Percentiles rank a stretch among this genome's conserved stretches.
phyloP scores from a whole-genome alignment of 2,888 invertebrate genomes.

The Campopleginae sp. region DNA sequence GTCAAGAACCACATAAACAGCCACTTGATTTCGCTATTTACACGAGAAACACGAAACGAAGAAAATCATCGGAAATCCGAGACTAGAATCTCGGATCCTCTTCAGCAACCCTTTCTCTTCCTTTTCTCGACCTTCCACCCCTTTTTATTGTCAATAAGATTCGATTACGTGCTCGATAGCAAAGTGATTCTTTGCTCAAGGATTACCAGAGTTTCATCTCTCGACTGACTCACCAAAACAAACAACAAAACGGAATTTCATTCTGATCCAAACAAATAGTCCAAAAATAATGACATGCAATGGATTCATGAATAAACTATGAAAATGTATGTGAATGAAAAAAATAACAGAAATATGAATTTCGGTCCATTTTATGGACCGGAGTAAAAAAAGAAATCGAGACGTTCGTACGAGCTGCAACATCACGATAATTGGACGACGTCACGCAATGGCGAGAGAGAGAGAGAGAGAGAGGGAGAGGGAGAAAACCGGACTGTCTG shows the following conservation, averaged over 20 bases:
- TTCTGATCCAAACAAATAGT: slow-evolving; percentile 4
- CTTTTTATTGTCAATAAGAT: slow-evolving; percentile 43
- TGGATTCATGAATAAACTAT: slow-evolving; percentile 21
- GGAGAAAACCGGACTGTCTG: slow-evolving; percentile 42
- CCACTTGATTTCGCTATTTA: slow-evolving; percentile 75
- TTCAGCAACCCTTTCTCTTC: slow-evolving; percentile 26
- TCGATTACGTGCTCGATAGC: slow-evolving; percentile 66
- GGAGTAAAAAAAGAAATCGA: slow-evolving; percentile 62
- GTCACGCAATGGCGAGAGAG: slow-evolving; percentile 76
- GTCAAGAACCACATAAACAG: slow-evolving; percentile 76
- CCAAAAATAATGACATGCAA: background rate
- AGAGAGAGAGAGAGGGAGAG: slow-evolving; percentile 35
- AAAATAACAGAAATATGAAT: slow-evolving; percentile 24
- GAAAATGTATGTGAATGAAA: background rate
- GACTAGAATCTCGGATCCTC: slow-evolving; percentile 60
- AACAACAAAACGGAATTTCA: slow-evolving; percentile 25
- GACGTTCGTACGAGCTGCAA: slow-evolving; percentile 68
- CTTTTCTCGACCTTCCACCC: background rate
- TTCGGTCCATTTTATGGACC: slow-evolving; percentile 20
- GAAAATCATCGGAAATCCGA: slow-evolving; percentile 53
- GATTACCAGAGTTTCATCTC: slow-evolving; percentile 54
- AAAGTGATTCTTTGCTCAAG: slow-evolving; percentile 63
- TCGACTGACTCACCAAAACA: slow-evolving; percentile 34
- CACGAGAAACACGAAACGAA: slow-evolving; percentile 32
- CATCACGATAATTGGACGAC: slow-evolving; percentile 77